Base-by-base conservation (phyloP, 2,113 vertebrate species). In the Bufo bufo region DNA sequence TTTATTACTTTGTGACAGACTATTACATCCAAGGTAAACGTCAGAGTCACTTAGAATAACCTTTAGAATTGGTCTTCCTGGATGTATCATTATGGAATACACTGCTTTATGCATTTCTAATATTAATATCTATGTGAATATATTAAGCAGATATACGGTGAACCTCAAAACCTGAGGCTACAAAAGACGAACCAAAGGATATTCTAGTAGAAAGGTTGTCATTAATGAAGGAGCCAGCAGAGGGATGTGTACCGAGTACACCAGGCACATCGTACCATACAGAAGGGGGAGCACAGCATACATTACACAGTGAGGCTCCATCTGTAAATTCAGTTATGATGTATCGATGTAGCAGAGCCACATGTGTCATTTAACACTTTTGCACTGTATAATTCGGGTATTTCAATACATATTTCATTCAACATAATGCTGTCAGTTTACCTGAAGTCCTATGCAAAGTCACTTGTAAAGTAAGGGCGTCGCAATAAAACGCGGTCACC, bases 371-470 rank as follows among this genome's bases (percentile, higher is more conserved):
- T 71, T 66, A 8, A 6, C 43, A 33, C 23, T 33, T 69, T 11
- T n/a, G 9, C 23, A 69, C 66, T 69, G 9, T 69, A 11, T 33
- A 11, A 10, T 33, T 13, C 43, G 66, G 66, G 11, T 10, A 71
- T 71, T 43, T 11, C 12, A 23, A 71, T 66, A 9, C 20, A 66
- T 66, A 23, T 66, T 23, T 66, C 20, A n/a, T 8, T 71, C 3
- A 12, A 4, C 16, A 71, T 12, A 33, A 43, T 71, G 6, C 20
- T 12, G n/a, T 69, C 3, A 10, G n/a, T 71, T 33, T 71, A 33
- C 23, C 71, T 74, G 71, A 43, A 74, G 71, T 74, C 71, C 71
- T 74, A 49, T 47, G 71, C 47, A 74, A 74, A 74, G 49, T 16
- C 71, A 47, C 14, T 49, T 7, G 47, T 12, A 45, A 14, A 10